These are phyloP conservation scores for Brachionus manjavacas DNA, from an alignment of 1,140 invertebrate species.

Conservation along the genomic window DNA sequence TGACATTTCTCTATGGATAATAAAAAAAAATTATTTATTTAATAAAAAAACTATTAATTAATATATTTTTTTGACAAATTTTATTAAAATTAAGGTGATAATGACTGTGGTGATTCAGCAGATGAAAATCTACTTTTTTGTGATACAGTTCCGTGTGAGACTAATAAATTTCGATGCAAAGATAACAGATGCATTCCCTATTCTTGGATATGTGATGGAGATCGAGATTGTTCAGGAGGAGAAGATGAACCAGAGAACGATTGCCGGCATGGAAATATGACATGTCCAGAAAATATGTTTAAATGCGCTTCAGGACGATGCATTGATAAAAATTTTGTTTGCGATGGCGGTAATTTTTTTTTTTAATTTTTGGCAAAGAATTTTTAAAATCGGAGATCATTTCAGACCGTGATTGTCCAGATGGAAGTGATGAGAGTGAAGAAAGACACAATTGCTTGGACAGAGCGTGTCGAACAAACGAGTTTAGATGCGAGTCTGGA, in stretches of 20 bases:
- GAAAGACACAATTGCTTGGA: background rate
- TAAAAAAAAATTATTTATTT: no score
- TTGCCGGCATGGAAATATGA: background rate
- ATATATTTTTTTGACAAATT: no score
- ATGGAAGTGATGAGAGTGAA: slow-evolving; percentile 24
- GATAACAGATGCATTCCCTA: background rate
- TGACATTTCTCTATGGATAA: no score
- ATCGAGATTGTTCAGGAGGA: slow-evolving; percentile 89
- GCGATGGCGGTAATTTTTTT: slow-evolving; percentile 63
- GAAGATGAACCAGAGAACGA: slow-evolving; percentile 73
- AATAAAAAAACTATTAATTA: background rate
- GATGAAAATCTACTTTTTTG: slow-evolving; percentile 90
- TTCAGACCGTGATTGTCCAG: slow-evolving; percentile 3
- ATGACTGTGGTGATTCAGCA: slow-evolving; percentile 85
- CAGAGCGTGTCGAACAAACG: slow-evolving; percentile 70
- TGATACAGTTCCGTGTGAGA: slow-evolving; percentile 60
- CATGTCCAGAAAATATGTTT: slow-evolving; percentile 6
- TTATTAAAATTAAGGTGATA: slow-evolving; percentile 64
- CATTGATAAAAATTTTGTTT: slow-evolving; percentile 66
- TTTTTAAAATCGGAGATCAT: slow-evolving; percentile 81
- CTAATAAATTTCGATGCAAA: slow-evolving; percentile 45
- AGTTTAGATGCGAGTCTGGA: slow-evolving; percentile 68
- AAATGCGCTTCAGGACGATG: slow-evolving; percentile 75
- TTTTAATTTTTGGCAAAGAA: slow-evolving; percentile 58
- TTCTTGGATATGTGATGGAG: slow-evolving; percentile 74